Evolutionary conservation across 2,888 invertebrate genomes (phyloP), one percentile per base, ranked within the genome.

Genomic region (Thereva nobilitata): DNA sequence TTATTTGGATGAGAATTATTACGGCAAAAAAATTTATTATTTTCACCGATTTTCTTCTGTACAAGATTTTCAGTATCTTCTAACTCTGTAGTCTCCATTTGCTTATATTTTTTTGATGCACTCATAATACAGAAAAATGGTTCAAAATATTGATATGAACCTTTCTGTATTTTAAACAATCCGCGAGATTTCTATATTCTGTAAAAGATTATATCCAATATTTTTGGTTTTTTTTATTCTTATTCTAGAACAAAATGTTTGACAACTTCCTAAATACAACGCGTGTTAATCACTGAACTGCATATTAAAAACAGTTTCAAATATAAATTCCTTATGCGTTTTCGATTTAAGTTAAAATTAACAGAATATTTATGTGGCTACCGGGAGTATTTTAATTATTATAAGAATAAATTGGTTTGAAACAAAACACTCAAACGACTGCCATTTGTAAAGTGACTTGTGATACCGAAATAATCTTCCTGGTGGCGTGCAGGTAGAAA

Each of bases 51-150:
- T 72, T 77, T 75, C 67, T 78, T 76, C 41, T 76, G 71, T 57
- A 77, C 72, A 44, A 76, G 76, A 67, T 80, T 79, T 65, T 80
- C 80, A 45, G 76, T 79, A 64, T 79, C 78, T 73, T 78, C 72
- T 63, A 71, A 70, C 67, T 77, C 71, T 70, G 73, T 73, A 70
- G 79, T 77, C 71, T 80, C 80, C 76, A 79, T 77, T 67, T 75
- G 75, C 74, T 79, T 80, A 66, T 79, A 78, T 75, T 80, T 80
- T 76, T 80, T 80, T 64, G 80, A 78, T 74, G 79, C 78, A 77
- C 80, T 80, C 80, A 80, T 80, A 74, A 72, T 75, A 76, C 50
- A 35, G 12, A 61, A 49, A 38, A 45, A 49, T 50, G n/a, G 61
- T 23, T 50, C 50, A 61, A 34, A 6, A 12, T 8, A 42, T 50